Evolutionary conservation across 1,140 invertebrate genomes (phyloP), one percentile per base, ranked within the genome.

Genomic region (Pachypsylla venusta): DNA sequence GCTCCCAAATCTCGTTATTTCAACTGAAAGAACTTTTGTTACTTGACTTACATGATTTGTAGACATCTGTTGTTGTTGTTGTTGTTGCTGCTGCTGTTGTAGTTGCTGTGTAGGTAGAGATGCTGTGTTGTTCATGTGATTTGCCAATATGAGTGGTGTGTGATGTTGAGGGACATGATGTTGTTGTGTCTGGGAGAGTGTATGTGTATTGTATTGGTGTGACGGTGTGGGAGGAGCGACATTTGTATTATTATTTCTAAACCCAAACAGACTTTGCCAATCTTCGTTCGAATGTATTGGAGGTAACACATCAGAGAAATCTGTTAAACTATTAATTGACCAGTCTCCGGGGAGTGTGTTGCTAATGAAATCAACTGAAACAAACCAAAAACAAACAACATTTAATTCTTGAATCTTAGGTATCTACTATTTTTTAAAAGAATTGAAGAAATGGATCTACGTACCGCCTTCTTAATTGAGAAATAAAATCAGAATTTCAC

Each of bases 251-350:
- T 35, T 35, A n/a, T 35, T 35, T 35, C 30, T 35, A 35, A 76
- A 77, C 16, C 75, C 74, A 64, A 77, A 77, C 10, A 75, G 74
- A 24, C 75, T 75, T 66, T 78, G 76, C 77, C 76, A 78, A 65
- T 77, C 75, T 68, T 76, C 75, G 53, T 72, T 73, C 2, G 75
- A 75, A 60, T 76, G 75, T 39, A 76, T 75, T 28, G 71, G 68
- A 12, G 75, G 75, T 59, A 77, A 68, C 2, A 75, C 75, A 62
- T 77, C 76, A 0, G 76, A 75, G 58, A 78, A 76, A 53, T 74
- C 68, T 55, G 73, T 68, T 60, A 75, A 64, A 53, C 74, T 73
- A 58, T 74, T 74, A 55, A 69, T 70, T 55, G 71, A 71, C 76
- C 76, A 78, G 61, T 77, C 75, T 56, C 54, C 24, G 1, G 72